Evolutionary conservation across 2,888 invertebrate genomes (phyloP).

Genomic region (Acanthosepion lycidas): DNA sequence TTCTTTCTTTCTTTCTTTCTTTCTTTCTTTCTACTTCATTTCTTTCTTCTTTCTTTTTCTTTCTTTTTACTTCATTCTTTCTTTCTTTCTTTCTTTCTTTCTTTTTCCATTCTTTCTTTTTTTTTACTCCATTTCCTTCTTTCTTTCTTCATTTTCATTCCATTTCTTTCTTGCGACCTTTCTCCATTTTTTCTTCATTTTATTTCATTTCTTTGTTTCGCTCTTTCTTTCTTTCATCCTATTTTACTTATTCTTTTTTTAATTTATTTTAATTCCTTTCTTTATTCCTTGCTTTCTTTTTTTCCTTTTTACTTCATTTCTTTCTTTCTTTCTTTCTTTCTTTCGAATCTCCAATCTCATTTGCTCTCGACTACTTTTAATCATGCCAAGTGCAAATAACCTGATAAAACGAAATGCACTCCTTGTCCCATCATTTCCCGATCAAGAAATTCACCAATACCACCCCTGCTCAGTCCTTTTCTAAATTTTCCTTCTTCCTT

Average conservation of each 20-base stretch:
- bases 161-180: too few species aligned
- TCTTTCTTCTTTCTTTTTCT: background rate
- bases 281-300: background rate
- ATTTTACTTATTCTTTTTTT: background rate
- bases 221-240: too few species aligned
- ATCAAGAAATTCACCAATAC: background rate
- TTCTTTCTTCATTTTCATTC: background rate
- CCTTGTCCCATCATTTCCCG: background rate
- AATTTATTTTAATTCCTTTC: background rate
- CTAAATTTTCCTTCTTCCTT: too few species aligned
- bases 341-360: background rate
- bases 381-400: conserved; percentile 13
- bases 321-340: background rate
- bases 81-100: background rate
- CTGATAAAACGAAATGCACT: background rate
- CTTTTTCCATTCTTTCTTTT: background rate
- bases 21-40: background rate
- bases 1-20: background rate
- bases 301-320: background rate
- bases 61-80: background rate
- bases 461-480: background rate
- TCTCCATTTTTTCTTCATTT: too few species aligned
- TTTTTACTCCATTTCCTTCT: background rate
- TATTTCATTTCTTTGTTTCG: too few species aligned
- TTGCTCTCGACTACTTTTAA: background rate